Evolutionary conservation across 2,113 vertebrate genomes (phyloP).

Genomic region (Riparia riparia): DNA sequence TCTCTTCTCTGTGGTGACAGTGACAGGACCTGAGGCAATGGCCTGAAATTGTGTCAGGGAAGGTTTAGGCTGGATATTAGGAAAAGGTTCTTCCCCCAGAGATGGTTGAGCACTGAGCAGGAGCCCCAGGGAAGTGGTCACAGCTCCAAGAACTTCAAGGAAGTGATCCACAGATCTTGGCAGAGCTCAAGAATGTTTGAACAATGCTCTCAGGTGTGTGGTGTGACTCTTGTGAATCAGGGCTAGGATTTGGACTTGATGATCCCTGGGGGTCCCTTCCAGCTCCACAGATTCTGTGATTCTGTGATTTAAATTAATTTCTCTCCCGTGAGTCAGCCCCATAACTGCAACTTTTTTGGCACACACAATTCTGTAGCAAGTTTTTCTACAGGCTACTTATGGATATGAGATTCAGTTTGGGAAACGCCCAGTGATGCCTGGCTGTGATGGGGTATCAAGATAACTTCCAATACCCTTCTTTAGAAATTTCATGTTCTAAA

Average conservation of each 20-base stretch:
- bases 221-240: not conserved
- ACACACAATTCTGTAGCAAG: not conserved
- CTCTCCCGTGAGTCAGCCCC: not conserved
- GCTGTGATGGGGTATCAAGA: not conserved
- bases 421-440: not conserved
- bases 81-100: not conserved
- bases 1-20: not conserved
- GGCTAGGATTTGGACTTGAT: not conserved
- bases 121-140: no score
- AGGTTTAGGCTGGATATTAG: not conserved
- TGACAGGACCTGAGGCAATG: not conserved
- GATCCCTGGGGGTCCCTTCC: not conserved
- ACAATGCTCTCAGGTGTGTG: not conserved
- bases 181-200: not conserved
- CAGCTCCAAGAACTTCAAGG: not conserved
- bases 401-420: not conserved
- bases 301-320: not conserved
- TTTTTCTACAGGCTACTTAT: not conserved
- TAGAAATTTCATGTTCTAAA: not conserved
- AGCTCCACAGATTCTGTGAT: not conserved
- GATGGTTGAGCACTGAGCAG: not conserved
- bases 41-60: no score
- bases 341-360: not conserved
- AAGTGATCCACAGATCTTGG: not conserved
- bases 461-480: not conserved